Evolutionary conservation across 1,140 invertebrate species (phyloP).

Genomic region (Pectinophora gossypiella): DNA sequence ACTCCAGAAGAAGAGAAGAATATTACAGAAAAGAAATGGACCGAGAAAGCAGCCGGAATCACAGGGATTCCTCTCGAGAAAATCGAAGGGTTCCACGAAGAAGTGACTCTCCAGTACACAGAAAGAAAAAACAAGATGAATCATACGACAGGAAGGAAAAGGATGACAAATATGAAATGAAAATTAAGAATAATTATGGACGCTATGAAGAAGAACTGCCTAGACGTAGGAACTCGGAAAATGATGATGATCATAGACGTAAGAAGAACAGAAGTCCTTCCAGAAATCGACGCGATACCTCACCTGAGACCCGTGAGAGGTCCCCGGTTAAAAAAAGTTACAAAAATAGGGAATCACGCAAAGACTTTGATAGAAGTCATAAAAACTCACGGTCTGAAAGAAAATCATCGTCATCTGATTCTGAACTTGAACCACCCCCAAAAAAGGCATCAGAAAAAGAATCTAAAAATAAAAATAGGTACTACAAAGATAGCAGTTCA

Average conservation of each 20-base stretch:
- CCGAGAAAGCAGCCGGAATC: constrained; percentile 14
- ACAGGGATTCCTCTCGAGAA: constrained; percentile 9
- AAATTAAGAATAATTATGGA: constrained; percentile 30
- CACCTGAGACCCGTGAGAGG: constrained; percentile 31
- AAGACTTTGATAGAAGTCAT: constrained; percentile 39
- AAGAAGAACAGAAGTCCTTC: constrained; percentile 38
- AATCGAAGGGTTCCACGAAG: constrained; percentile 13
- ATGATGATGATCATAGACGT: constrained; percentile 27
- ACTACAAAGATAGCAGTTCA: constrained; percentile 35
- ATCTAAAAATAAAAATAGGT: constrained; percentile 32
- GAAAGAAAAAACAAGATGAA: constrained; percentile 33
- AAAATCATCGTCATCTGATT: constrained; percentile 36
- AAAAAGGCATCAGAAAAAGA: constrained; percentile 34
- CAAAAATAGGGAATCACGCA: constrained; percentile 32
- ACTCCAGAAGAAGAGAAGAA: constrained; percentile 32
- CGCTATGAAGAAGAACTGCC: constrained; percentile 25
- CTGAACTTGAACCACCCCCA: constrained; percentile 35
- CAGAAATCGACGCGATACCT: constrained; percentile 35
- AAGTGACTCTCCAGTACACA: constrained; percentile 41
- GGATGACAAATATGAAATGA: constrained; percentile 36
- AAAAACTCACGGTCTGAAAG: constrained; percentile 34
- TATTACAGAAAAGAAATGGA: constrained; percentile 23
- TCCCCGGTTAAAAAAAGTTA: constrained; percentile 26
- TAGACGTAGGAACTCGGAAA: constrained; percentile 26
- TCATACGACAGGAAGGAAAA: constrained; percentile 23